These are phyloP conservation scores for Cheilinus undulatus DNA, from an alignment of 2,113 vertebrate species.

Conservation along the genomic window DNA sequence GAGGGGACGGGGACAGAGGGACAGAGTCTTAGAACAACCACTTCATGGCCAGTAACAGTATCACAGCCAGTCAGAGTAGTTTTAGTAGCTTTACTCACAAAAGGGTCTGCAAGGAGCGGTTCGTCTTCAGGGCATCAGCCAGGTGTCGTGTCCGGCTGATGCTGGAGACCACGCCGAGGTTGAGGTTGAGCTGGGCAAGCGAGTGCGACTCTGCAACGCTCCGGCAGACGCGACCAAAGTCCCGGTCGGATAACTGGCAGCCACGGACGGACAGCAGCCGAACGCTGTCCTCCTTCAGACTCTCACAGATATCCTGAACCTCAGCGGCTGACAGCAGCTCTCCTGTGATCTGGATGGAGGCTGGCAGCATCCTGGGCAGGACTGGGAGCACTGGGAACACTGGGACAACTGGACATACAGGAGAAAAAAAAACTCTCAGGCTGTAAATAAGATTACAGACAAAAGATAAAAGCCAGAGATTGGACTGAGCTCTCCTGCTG, in stretches of 20 bases:
- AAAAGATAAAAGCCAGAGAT: not conserved
- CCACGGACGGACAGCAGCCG: constrained; percentile 92
- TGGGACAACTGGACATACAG: not conserved
- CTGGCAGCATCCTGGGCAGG: constrained; percentile 87
- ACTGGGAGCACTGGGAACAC: constrained; percentile 8
- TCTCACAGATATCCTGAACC: constrained; percentile 94
- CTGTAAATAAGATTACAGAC: not conserved
- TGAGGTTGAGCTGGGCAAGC: constrained; percentile 95
- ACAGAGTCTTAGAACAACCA: constrained; percentile 1
- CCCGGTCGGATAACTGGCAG: constrained; percentile 93
- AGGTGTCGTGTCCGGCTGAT: constrained; percentile 89
- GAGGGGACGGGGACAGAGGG: not conserved
- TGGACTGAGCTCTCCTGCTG: not conserved
- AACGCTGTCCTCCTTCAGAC: constrained; percentile 91
- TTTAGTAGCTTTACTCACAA: constrained; percentile 87
- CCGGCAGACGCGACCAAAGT: constrained; percentile 93
- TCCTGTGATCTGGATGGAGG: constrained; percentile 95
- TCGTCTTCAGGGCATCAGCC: constrained; percentile 90
- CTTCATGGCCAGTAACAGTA: not conserved
- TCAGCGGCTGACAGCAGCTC: constrained; percentile 92
- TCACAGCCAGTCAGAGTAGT: not conserved
- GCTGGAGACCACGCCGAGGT: constrained; percentile 93
- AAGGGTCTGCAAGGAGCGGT: constrained; percentile 95
- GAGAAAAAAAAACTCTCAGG: not conserved
- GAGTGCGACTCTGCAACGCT: constrained; percentile 89